Conservation (phyloP, 2,888 invertebrate genomes). For the Plebejus melissa region DNA sequence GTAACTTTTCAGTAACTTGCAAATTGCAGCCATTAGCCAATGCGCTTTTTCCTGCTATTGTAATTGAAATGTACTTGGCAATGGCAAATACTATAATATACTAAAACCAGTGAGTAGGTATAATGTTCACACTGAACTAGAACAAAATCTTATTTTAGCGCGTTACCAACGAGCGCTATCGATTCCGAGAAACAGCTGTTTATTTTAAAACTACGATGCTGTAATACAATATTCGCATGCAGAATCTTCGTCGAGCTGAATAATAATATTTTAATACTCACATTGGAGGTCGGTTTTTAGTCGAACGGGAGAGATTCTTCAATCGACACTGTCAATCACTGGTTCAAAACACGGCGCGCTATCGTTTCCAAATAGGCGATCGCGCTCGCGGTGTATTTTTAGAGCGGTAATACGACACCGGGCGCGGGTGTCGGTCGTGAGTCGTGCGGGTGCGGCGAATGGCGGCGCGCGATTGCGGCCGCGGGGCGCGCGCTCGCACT, state of each 20-base stretch:
- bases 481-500: slow-evolving; percentile 32
- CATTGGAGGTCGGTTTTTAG: slow-evolving; percentile 52
- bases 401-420: slow-evolving; percentile 78
- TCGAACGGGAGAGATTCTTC: slow-evolving; percentile 60
- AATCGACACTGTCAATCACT: slow-evolving; percentile 78
- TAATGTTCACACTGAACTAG: slow-evolving; percentile 43
- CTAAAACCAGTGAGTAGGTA: not conserved
- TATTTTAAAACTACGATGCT: slow-evolving; percentile 67
- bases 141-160: slow-evolving; percentile 66
- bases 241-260: slow-evolving; percentile 38
- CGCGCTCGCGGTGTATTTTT: slow-evolving; percentile 75
- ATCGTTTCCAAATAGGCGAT: slow-evolving; percentile 76
- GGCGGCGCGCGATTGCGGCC: slow-evolving; percentile 63
- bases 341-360: slow-evolving; percentile 75
- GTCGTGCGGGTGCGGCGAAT: slow-evolving; percentile 59
- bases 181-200: slow-evolving; percentile 72
- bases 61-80: not conserved
- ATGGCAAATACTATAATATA: not conserved
- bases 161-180: slow-evolving; percentile 53
- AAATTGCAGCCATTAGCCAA: not conserved
- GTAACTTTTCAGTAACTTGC: not conserved
- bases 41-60: not conserved
- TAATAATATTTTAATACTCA: slow-evolving; percentile 54
- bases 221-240: slow-evolving; percentile 53
- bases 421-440: slow-evolving; percentile 67